A percentile compares a stretch with the other conserved stretches of the same genome.
Evolutionary conservation across 2,797 vertebrate species (phyloP).

Genomic region (Enteromius fasciolatus): DNA sequence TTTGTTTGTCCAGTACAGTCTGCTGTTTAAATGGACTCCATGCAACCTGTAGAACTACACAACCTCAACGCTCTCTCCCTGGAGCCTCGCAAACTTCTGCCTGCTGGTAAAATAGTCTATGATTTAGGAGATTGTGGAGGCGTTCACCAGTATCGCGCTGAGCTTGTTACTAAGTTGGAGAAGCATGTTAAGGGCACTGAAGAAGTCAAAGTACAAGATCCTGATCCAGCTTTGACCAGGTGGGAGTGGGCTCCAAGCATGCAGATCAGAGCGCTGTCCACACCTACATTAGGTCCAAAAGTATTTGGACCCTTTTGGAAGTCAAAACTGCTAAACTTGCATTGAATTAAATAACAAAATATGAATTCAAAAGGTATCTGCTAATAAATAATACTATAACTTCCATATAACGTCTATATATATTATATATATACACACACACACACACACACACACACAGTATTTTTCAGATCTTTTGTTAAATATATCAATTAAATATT

Average conservation of each 20-base stretch:
- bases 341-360: neutral
- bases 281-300: conserved; percentile 7
- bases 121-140: conserved; percentile 48
- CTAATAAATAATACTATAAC: neutral
- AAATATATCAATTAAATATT: neutral
- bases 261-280: conserved; percentile 1
- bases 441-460: no score
- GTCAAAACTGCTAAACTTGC: neutral
- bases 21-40: conserved; percentile 41
- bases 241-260: conserved; percentile 16
- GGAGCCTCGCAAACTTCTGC: conserved; percentile 37
- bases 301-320: conserved; percentile 12
- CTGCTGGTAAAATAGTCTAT: conserved; percentile 48
- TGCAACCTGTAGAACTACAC: conserved; percentile 43
- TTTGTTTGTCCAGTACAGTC: conserved; percentile 44
- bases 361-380: neutral
- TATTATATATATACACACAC: no score
- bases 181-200: conserved; percentile 34
- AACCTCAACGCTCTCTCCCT: conserved; percentile 38
- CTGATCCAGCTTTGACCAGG: conserved; percentile 1
- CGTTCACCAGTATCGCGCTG: conserved; percentile 10
- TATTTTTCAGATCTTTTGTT: neutral
- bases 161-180: conserved; percentile 28
- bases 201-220: conserved; percentile 34
- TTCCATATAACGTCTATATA: neutral